phyloP scores from a whole-genome alignment of 2,113 vertebrate species.

The Symphodus melops region DNA sequence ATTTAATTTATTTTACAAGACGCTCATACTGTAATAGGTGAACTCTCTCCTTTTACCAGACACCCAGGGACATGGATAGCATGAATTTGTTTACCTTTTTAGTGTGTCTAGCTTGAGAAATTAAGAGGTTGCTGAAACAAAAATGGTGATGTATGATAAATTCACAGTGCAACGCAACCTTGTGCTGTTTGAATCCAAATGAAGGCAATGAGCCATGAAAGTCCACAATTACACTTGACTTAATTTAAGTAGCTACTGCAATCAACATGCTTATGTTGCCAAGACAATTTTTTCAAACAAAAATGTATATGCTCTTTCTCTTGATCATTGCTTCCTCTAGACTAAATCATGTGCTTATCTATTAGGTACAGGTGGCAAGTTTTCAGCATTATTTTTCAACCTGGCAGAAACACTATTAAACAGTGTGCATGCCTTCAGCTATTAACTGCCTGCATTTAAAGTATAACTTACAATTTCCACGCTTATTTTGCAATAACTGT shows the following conservation, averaged over 20 bases:
- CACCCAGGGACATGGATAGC: background rate
- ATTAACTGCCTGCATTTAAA: background rate
- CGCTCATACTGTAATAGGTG: too few species aligned
- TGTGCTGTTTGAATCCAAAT: background rate
- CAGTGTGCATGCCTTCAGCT: background rate
- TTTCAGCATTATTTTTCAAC: background rate
- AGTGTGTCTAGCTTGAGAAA: background rate
- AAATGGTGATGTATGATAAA: background rate
- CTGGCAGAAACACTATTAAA: background rate
- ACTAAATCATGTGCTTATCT: background rate
- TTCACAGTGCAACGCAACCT: background rate
- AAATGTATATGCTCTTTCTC: background rate
- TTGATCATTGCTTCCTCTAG: background rate
- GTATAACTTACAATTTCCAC: background rate
- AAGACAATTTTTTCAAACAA: background rate
- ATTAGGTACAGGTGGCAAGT: background rate
- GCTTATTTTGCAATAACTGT: background rate
- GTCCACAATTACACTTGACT: background rate
- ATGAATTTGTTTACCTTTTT: background rate
- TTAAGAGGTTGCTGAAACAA: background rate
- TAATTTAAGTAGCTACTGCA: background rate
- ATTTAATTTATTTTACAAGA: too few species aligned
- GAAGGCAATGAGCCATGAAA: background rate
- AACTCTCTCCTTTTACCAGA: background rate
- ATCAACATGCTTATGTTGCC: too few species aligned